phyloP scores from a whole-genome alignment of 2,888 invertebrate genomes.

The Amorpha juglandis region DNA sequence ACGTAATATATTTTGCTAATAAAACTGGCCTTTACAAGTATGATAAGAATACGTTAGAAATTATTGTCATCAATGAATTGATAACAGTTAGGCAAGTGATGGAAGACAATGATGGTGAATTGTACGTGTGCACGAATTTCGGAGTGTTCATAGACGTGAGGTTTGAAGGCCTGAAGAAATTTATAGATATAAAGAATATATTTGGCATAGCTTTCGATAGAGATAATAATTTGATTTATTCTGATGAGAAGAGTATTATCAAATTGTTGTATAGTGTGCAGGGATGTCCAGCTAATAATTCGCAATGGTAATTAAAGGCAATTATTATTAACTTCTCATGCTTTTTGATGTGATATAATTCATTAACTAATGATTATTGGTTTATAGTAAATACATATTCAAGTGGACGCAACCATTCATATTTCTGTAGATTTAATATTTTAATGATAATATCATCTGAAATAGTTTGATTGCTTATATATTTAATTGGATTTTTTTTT shows the following conservation, averaged over 20 bases:
- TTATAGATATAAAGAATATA: constrained; percentile 54
- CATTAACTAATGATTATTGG: too few species aligned
- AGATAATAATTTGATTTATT: constrained; percentile 62
- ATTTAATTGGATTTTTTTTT: too few species aligned
- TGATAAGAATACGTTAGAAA: constrained; percentile 42
- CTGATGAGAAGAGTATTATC: constrained; percentile 59
- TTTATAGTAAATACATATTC: too few species aligned
- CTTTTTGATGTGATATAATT: neutral
- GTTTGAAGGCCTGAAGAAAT: constrained; percentile 48
- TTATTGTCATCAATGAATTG: constrained; percentile 50
- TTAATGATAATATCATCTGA: too few species aligned
- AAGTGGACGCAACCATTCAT: too few species aligned
- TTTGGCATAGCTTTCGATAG: constrained; percentile 64
- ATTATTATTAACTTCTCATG: constrained; percentile 29
- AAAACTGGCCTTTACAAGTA: constrained; percentile 62
- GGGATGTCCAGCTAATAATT: constrained; percentile 46
- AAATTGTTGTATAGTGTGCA: constrained; percentile 48
- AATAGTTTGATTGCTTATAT: too few species aligned
- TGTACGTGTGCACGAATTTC: constrained; percentile 61
- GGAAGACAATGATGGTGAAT: constrained; percentile 60
- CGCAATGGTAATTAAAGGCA: constrained; percentile 44
- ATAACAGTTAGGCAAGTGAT: constrained; percentile 61
- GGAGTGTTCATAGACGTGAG: constrained; percentile 52
- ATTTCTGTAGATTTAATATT: too few species aligned
- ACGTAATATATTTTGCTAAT: constrained; percentile 60